Evolutionary conservation across 2,113 vertebrate genomes (phyloP).

Genomic region (Colinus virginianus): DNA sequence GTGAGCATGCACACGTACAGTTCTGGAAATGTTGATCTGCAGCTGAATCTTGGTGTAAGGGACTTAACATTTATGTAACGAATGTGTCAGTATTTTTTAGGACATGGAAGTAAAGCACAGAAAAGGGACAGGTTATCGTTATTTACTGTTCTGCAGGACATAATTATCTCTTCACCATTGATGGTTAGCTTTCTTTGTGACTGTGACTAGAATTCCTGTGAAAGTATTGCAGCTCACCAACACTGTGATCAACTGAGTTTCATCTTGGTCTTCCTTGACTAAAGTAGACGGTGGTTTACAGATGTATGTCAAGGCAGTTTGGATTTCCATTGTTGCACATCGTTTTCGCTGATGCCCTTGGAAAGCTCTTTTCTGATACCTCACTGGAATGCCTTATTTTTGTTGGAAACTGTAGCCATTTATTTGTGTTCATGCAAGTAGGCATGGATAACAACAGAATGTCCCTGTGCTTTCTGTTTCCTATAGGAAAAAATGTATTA

Average conservation of each 20-base stretch:
- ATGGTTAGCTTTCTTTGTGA: neutral
- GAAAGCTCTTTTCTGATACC: neutral
- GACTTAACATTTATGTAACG: neutral
- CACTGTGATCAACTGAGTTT: neutral
- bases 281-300: neutral
- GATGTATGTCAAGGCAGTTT: neutral
- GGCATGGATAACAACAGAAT: neutral
- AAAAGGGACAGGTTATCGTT: neutral
- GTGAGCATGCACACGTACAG: neutral
- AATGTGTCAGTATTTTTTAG: neutral
- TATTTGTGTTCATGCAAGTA: neutral
- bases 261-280: neutral
- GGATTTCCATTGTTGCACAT: neutral
- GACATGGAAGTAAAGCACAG: neutral
- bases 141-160: neutral
- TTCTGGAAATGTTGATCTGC: neutral
- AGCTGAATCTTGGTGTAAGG: neutral
- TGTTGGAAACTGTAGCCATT: neutral
- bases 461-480: neutral
- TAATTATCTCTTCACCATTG: neutral
- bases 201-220: neutral
- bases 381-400: neutral
- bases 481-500: neutral
- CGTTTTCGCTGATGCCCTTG: neutral
- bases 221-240: neutral